A percentile compares a stretch with the other conserved stretches of the same genome.
phyloP scores from a whole-genome alignment of 2,113 vertebrate species.

The Raphicerus campestris region DNA sequence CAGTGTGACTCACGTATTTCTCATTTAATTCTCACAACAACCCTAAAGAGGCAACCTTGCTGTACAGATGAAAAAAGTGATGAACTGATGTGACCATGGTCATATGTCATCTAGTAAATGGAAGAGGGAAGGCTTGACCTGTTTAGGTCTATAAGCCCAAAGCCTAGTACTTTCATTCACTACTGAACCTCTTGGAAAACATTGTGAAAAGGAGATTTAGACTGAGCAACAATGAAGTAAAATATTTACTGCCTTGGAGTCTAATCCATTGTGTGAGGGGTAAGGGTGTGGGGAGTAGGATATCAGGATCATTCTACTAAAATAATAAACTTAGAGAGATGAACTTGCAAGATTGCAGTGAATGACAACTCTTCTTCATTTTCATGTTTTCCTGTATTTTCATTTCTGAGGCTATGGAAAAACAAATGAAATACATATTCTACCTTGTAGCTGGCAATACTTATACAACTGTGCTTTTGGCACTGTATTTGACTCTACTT shows the following conservation, averaged over 20 bases:
- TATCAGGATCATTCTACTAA: not conserved
- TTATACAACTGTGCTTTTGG: not conserved
- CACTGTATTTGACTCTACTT: not conserved
- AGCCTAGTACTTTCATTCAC: not conserved
- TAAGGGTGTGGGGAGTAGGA: not conserved
- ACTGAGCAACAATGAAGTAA: not conserved
- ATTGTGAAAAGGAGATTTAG: not conserved
- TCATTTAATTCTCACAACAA: not conserved
- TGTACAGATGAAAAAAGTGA: not conserved
- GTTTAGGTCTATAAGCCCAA: not conserved
- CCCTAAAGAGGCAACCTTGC: not conserved
- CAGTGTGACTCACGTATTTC: not conserved
- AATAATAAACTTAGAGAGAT: not conserved
- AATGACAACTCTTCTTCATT: not conserved
- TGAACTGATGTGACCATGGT: not conserved
- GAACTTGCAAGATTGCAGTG: not conserved
- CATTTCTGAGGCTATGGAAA: not conserved
- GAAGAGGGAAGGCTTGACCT: not conserved
- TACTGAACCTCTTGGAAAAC: not conserved
- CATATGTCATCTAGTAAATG: not conserved
- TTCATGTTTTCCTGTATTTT: not conserved
- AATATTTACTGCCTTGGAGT: not conserved
- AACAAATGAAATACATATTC: slow-evolving; percentile 22
- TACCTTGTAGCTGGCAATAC: not conserved
- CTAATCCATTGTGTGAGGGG: not conserved